Conservation (phyloP, 2,888 invertebrate species). For the Dolomedes plantarius region DNA sequence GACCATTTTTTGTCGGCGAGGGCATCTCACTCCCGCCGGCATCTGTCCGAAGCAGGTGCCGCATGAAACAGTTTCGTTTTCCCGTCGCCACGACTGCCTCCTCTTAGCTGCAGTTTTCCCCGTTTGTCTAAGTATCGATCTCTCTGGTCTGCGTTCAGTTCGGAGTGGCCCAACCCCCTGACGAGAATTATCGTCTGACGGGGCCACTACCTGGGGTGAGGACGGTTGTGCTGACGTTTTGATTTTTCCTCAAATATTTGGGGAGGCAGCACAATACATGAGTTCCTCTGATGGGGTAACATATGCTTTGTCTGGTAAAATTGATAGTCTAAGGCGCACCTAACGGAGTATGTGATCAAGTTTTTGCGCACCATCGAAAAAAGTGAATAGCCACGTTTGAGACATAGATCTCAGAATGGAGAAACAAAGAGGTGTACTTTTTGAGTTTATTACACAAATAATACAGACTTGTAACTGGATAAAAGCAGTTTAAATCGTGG, state of each 20-base stretch:
- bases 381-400: neutral
- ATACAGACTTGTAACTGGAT: too few species aligned
- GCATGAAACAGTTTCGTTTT: conserved; percentile 49
- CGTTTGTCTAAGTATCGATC: conserved; percentile 1
- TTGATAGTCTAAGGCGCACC: neutral
- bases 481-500: too few species aligned
- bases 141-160: neutral
- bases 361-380: neutral
- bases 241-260: neutral
- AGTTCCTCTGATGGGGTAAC: neutral
- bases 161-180: conserved; percentile 1
- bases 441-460: too few species aligned
- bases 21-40: conserved; percentile 1
- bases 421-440: too few species aligned
- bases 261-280: neutral
- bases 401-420: neutral
- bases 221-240: conserved; percentile 20
- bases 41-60: conserved; percentile 13
- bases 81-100: conserved; percentile 18
- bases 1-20: neutral
- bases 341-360: neutral
- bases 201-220: conserved; percentile 24
- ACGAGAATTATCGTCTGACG: conserved; percentile 13
- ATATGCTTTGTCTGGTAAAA: neutral
- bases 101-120: neutral